Percentiles rank a stretch among this genome's conserved stretches.
Conservation (phyloP, 2,888 invertebrate genomes). For the Brachycybe producta region DNA sequence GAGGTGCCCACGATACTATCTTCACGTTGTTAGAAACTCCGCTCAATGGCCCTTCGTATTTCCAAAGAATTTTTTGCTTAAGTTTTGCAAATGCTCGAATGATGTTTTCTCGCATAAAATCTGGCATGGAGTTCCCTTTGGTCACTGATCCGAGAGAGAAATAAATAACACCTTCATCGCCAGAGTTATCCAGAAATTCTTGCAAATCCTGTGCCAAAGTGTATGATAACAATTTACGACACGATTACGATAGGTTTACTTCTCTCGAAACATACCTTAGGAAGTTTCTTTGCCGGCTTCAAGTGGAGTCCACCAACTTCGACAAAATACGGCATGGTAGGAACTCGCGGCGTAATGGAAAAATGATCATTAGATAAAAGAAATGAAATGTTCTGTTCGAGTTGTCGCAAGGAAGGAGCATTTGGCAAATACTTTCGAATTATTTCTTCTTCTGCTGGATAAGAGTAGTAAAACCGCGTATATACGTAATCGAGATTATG, state of each 20-base stretch:
- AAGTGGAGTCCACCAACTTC: no score
- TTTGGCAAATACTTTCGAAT: conserved; percentile 8
- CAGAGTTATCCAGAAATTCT: conserved; percentile 11
- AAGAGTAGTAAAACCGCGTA: background rate
- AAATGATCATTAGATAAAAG: no score
- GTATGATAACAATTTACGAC: no score
- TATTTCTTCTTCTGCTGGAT: background rate
- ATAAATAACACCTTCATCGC: conserved; percentile 16
- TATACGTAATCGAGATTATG: background rate
- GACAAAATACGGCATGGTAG: no score
- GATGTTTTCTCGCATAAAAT: background rate
- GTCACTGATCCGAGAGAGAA: conserved; percentile 15
- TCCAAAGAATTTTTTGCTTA: conserved; percentile 16
- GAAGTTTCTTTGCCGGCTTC: no score
- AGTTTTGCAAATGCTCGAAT: conserved; percentile 13
- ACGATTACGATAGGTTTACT: background rate
- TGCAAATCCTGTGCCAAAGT: conserved; percentile 15
- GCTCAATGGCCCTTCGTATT: conserved; percentile 10
- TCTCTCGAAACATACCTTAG: no score
- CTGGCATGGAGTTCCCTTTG: conserved; percentile 11
- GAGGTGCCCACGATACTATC: conserved; percentile 16
- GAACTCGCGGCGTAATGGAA: no score
- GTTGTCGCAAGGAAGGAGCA: conserved; percentile 44
- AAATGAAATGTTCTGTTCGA: conserved; percentile 60
- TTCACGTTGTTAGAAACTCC: conserved; percentile 12